These are phyloP conservation scores for Stenichneumon culpator DNA, from an alignment of 2,888 invertebrate genomes.

Conservation along the genomic window DNA sequence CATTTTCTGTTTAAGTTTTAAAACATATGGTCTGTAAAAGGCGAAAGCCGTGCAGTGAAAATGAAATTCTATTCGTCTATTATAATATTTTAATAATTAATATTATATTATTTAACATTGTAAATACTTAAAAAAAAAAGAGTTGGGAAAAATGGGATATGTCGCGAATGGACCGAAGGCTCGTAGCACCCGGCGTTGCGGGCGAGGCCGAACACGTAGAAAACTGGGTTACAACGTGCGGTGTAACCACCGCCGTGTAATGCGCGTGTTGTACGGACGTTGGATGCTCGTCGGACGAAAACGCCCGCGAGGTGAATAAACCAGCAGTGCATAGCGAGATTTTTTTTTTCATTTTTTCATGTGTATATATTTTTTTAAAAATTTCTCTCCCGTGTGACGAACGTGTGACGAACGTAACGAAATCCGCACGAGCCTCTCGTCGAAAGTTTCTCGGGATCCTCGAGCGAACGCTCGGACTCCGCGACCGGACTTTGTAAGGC, in stretches of 20 bases:
- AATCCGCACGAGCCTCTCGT: constrained; percentile 37
- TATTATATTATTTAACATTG: too few species aligned
- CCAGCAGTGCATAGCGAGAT: constrained; percentile 54
- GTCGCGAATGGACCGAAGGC: constrained; percentile 57
- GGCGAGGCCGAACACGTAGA: constrained; percentile 16
- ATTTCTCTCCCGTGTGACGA: constrained; percentile 56
- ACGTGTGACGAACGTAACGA: constrained; percentile 52
- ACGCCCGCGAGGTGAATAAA: constrained; percentile 55
- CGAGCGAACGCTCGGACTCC: constrained; percentile 27
- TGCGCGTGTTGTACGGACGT: constrained; percentile 20
- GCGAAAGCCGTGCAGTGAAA: too few species aligned
- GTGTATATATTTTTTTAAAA: background rate
- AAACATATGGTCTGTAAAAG: too few species aligned
- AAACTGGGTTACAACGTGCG: constrained; percentile 57
- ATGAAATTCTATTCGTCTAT: too few species aligned
- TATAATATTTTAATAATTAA: background rate
- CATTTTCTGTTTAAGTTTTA: too few species aligned
- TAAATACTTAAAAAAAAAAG: background rate
- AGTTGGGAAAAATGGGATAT: constrained; percentile 21
- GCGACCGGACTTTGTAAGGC: constrained; percentile 66
- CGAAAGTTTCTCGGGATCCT: constrained; percentile 61
- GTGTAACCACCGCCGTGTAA: constrained; percentile 43
- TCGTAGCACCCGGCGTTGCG: constrained; percentile 38
- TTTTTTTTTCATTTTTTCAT: constrained; percentile 25
- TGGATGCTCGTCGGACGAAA: background rate